phyloP scores from a whole-genome alignment of 2,888 invertebrate genomes.

The Plagodis pulveraria region DNA sequence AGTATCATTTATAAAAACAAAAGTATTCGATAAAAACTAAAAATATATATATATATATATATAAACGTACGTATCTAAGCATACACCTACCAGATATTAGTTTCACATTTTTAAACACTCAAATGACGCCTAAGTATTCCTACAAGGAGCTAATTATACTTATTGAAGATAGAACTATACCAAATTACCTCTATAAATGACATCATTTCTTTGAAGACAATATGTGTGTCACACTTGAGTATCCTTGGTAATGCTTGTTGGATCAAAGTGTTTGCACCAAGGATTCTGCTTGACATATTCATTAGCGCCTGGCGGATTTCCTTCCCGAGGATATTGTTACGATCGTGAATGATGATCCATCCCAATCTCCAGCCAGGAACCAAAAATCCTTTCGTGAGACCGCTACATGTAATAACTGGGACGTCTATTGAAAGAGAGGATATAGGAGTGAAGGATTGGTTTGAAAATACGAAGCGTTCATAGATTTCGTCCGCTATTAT shows the following conservation, averaged over 20 bases:
- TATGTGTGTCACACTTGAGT: conserved; percentile 91
- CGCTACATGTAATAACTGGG: conserved; percentile 97
- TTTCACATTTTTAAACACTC: too few species aligned
- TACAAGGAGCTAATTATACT: too few species aligned
- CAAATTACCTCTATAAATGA: conserved; percentile 68
- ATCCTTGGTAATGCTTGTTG: conserved; percentile 96
- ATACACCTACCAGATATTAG: too few species aligned
- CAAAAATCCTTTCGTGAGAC: conserved; percentile 96
- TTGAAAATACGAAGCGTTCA: conserved; percentile 96
- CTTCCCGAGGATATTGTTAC: conserved; percentile 86
- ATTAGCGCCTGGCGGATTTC: conserved; percentile 76
- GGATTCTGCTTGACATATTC: conserved; percentile 92
- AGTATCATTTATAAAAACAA: too few species aligned
- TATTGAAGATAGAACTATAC: background rate
- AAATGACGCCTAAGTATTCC: too few species aligned
- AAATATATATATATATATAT: too few species aligned
- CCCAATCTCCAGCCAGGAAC: conserved; percentile 99
- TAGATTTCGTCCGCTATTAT: conserved; percentile 99
- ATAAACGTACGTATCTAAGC: too few species aligned
- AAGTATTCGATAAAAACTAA: too few species aligned
- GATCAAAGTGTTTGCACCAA: conserved; percentile 95
- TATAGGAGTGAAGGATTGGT: conserved; percentile 90
- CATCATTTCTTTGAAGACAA: conserved; percentile 91
- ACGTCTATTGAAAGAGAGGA: conserved; percentile 94
- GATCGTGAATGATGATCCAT: conserved; percentile 97